Conservation (phyloP, 1,140 invertebrate species). For the Nylanderia fulva region DNA sequence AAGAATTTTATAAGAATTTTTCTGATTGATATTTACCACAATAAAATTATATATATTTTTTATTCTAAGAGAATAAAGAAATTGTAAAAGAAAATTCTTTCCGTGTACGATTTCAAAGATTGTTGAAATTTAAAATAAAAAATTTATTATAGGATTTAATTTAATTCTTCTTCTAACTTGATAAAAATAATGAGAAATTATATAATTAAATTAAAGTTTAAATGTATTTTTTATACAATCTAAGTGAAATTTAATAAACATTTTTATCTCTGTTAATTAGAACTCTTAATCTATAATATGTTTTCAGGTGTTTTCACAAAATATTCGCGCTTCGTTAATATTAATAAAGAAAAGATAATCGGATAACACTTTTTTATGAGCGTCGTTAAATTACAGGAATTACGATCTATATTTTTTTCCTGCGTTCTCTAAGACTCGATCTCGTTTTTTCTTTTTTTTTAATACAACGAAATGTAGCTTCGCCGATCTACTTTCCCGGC, state of each 20-base stretch:
- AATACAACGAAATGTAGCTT: conserved; percentile 31
- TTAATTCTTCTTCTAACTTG: background rate
- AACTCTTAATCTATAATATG: background rate
- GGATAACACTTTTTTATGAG: background rate
- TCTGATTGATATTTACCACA: too few species aligned
- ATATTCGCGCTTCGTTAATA: background rate
- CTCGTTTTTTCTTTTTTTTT: conserved; percentile 41
- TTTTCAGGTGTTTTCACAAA: background rate
- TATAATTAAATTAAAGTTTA: background rate
- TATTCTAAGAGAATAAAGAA: too few species aligned
- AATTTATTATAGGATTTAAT: background rate
- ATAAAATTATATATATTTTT: too few species aligned
- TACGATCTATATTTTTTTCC: background rate
- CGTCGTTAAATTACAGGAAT: background rate
- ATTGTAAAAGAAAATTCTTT: too few species aligned
- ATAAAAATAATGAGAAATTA: background rate
- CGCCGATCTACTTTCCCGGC: conserved; percentile 26
- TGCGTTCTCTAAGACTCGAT: background rate
- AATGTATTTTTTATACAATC: background rate
- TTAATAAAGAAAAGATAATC: background rate
- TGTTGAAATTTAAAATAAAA: background rate
- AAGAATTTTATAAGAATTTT: too few species aligned
- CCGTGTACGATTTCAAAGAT: background rate
- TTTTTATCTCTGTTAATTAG: background rate
- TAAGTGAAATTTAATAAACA: background rate